Evolutionary conservation across 2,888 invertebrate species (phyloP).

Genomic region (Pteria penguin): DNA sequence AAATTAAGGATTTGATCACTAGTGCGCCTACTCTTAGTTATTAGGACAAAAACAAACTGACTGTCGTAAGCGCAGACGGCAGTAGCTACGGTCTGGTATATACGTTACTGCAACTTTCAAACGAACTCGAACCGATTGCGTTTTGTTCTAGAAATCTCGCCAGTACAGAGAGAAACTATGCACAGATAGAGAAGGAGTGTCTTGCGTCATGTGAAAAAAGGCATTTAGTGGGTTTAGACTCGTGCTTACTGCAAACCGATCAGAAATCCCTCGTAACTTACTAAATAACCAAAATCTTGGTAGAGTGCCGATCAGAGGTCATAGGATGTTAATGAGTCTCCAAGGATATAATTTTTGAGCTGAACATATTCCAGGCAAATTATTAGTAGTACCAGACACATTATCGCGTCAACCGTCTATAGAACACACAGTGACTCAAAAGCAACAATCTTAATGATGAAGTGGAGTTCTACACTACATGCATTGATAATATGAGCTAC

Average conservation of each 20-base stretch:
- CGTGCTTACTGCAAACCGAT: constrained; percentile 52
- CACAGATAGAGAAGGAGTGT: too few relatives aligned
- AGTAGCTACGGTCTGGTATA: constrained; percentile 56
- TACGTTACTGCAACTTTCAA: constrained; percentile 41
- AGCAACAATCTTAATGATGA: too few relatives aligned
- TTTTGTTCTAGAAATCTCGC: constrained; percentile 57
- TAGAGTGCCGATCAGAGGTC: constrained; percentile 42
- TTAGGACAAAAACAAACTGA: constrained; percentile 49
- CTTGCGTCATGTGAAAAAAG: constrained; percentile 54
- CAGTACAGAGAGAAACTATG: constrained; percentile 42
- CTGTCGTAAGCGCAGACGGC: too few relatives aligned
- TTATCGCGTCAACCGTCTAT: constrained; percentile 2
- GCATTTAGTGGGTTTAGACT: constrained; percentile 45
- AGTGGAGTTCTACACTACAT: too few relatives aligned
- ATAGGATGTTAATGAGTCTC: constrained; percentile 49
- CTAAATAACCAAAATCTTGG: constrained; percentile 48
- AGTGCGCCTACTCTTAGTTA: constrained; percentile 46
- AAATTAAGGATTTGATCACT: constrained; percentile 46
- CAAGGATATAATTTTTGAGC: constrained; percentile 27
- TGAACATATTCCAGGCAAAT: constrained; percentile 8
- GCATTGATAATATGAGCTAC: too few relatives aligned
- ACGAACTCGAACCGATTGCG: constrained; percentile 45
- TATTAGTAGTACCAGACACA: constrained; percentile 17
- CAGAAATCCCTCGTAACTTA: constrained; percentile 53
- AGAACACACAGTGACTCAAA: too few relatives aligned